Evolutionary conservation across 2,888 invertebrate species (phyloP), one percentile per base, ranked within the genome.

Genomic region (Eurois occulta): DNA sequence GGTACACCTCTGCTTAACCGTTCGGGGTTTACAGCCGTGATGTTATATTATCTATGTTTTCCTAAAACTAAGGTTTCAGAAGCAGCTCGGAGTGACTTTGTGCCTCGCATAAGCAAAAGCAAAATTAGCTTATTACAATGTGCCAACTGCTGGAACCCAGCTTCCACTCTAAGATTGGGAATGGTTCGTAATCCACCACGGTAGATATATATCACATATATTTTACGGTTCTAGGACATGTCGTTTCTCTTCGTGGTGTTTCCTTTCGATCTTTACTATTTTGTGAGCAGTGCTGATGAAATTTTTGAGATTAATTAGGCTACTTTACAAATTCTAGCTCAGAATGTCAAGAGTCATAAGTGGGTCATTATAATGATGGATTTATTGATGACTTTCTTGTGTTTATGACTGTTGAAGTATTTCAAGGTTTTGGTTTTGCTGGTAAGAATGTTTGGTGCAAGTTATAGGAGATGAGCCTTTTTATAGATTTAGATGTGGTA

Each of bases 361-460:
- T 32, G 3, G 32, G 32, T 60, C 60, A 8, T 32, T 32, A 60
- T 2, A 28, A 58, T 55, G 58, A 58, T 24, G n/a, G 55, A 4
- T 55, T 55, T 24, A 24, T 58, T 58, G 58, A 58, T 58, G 58
- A 58, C 6, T 32, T 60, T 60, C 32, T 64, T 52, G 41, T 64
- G 28, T 38, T 66, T 46, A 41, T 58, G 46, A 32, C 8, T 32
- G 52, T 21, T 62, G 28, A 64, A 69, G 62, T 60, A 67, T 58
- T 67, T 32, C 67, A 78, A 77, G 78, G 77, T 48, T 67, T 67
- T 60, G 24, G 46, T 77, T 76, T 76, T 28, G 64, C 4, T 1
- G 0, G 11, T 4, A 32, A 32, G 58, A 66, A 67, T 77, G 28
- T 58, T 66, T 77, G 18, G 65, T 0, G 1, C 5, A 66, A 58